Percentiles rank a stretch among this genome's conserved stretches.
phyloP scores from a whole-genome alignment of 2,888 invertebrate species.

The Pachymerium ferrugineum region DNA sequence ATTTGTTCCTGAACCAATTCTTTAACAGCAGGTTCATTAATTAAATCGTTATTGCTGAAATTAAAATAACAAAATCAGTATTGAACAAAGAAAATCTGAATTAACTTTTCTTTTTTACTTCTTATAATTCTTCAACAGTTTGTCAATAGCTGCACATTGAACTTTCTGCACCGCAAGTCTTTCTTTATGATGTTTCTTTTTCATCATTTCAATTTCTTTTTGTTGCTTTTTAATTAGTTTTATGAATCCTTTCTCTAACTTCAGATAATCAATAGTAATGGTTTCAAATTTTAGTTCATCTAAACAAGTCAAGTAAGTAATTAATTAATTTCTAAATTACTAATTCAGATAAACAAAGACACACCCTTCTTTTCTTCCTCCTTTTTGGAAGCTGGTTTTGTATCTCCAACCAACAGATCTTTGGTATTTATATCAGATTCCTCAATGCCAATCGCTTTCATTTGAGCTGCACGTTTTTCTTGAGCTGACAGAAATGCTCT shows the following conservation, averaged over 20 bases:
- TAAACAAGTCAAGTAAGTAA: slow-evolving; percentile 32
- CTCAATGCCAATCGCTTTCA: slow-evolving; percentile 93
- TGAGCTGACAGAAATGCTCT: slow-evolving; percentile 82
- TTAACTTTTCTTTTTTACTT: slow-evolving; percentile 77
- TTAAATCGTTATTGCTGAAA: slow-evolving; percentile 38
- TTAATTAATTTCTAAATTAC: neutral
- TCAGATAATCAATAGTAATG: slow-evolving; percentile 78
- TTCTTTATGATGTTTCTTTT: slow-evolving; percentile 90
- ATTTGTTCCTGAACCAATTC: slow-evolving; percentile 85
- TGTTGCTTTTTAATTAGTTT: slow-evolving; percentile 92
- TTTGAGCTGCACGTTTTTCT: slow-evolving; percentile 79
- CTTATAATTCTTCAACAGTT: slow-evolving; percentile 80
- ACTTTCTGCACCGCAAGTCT: slow-evolving; percentile 81
- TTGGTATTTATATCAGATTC: slow-evolving; percentile 57
- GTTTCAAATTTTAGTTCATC: slow-evolving; percentile 74
- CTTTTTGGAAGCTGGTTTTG: slow-evolving; percentile 53
- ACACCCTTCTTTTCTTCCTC: slow-evolving; percentile 51
- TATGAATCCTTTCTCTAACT: slow-evolving; percentile 74
- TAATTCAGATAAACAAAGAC: no score
- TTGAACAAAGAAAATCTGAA: slow-evolving; percentile 35
- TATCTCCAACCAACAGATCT: slow-evolving; percentile 48
- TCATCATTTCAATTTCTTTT: slow-evolving; percentile 86
- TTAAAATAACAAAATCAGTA: neutral
- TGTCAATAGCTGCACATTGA: slow-evolving; percentile 86
- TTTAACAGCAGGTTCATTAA: slow-evolving; percentile 45